These are phyloP conservation scores for Apaloderma vittatum DNA, from an alignment of 2,113 vertebrate genomes.

Conservation along the genomic window DNA sequence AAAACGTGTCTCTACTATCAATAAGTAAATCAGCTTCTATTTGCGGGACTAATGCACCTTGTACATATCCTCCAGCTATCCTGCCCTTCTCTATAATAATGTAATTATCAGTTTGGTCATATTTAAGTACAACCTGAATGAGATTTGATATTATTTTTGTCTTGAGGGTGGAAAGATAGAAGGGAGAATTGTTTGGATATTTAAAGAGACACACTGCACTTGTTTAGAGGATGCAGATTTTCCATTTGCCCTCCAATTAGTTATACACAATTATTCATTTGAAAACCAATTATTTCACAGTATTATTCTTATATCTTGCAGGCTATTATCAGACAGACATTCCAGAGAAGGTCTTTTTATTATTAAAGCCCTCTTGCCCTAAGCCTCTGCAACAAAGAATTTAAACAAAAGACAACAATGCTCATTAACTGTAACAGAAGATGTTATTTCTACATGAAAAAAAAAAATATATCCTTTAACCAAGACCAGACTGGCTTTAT, in stretches of 20 bases:
- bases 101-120: constrained; percentile 47
- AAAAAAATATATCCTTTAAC: not conserved
- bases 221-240: constrained; percentile 1
- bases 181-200: constrained; percentile 11
- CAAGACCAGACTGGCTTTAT: not conserved
- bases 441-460: not conserved
- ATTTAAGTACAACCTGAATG: constrained; percentile 31
- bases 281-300: constrained; percentile 45
- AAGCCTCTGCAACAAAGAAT: constrained; percentile 18
- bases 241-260: constrained; percentile 34
- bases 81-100: constrained; percentile 57
- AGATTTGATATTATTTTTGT: constrained; percentile 48
- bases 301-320: constrained; percentile 38
- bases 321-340: constrained; percentile 19
- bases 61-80: constrained; percentile 45
- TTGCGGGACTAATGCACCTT: constrained; percentile 78
- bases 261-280: constrained; percentile 3
- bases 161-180: not conserved
- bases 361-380: constrained; percentile 37
- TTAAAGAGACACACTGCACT: constrained; percentile 23
- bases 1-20: constrained; percentile 89
- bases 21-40: constrained; percentile 89
- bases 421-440: constrained; percentile 29
- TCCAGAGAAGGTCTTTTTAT: constrained; percentile 36
- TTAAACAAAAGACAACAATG: constrained; percentile 51